These are phyloP conservation scores for Harlomillsia oculata DNA, from an alignment of 1,140 invertebrate genomes.

Conservation along the genomic window DNA sequence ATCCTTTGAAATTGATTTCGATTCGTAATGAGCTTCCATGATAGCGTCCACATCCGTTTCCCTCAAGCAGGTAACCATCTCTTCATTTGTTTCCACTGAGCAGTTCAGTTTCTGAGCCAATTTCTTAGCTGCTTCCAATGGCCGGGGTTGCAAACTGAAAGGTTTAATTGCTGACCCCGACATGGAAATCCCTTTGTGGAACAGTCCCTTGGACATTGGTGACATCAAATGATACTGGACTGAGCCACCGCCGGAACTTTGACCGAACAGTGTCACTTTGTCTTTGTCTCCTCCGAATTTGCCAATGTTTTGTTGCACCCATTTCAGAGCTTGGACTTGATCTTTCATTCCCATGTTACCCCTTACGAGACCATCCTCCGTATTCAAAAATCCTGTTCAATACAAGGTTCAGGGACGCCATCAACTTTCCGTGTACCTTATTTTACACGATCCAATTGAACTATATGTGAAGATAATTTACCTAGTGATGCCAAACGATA, in stretches of 20 bases:
- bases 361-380: background rate
- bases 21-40: conserved; percentile 13
- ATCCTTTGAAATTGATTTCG: conserved; percentile 2
- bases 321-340: conserved; percentile 50
- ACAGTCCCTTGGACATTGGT: conserved; percentile 15
- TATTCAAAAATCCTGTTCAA: conserved; percentile 5
- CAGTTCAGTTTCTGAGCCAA: conserved; percentile 11
- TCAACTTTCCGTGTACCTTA: no score
- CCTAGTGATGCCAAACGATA: no score
- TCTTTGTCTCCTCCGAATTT: conserved; percentile 41
- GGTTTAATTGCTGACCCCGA: conserved; percentile 10
- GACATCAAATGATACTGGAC: conserved; percentile 35
- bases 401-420: no score
- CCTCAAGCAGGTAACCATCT: conserved; percentile 13
- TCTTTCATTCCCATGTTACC: conserved; percentile 45
- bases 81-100: background rate
- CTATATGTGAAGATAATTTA: no score
- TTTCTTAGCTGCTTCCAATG: conserved; percentile 8
- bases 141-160: conserved; percentile 1
- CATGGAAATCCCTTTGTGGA: conserved; percentile 13
- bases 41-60: conserved; percentile 10
- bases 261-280: conserved; percentile 4
- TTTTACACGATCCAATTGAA: no score
- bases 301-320: conserved; percentile 51
- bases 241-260: conserved; percentile 32